phyloP scores from a whole-genome alignment of 1,140 invertebrate genomes.

The Hylaeus volcanicus region DNA sequence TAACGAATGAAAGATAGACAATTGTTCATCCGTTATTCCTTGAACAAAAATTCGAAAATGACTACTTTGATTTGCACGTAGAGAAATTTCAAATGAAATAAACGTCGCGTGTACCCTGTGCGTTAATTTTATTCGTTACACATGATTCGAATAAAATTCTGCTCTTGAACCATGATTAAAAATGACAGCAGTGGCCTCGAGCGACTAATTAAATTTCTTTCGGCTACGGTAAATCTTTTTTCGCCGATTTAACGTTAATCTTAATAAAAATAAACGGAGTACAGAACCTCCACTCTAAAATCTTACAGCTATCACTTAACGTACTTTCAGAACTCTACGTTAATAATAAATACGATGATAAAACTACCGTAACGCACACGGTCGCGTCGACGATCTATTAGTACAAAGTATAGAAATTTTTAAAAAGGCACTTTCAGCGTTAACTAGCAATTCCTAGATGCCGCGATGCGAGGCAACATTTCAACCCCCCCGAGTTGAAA shows the following conservation, averaged over 20 bases:
- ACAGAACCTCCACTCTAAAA: background rate
- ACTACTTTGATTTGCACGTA: too few species aligned
- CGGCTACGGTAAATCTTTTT: background rate
- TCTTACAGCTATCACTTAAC: constrained; percentile 3
- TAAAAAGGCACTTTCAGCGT: background rate
- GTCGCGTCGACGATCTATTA: background rate
- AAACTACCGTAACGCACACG: constrained; percentile 3
- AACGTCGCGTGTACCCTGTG: too few species aligned
- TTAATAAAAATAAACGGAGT: constrained; percentile 13
- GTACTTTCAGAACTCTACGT: background rate
- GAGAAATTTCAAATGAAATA: too few species aligned
- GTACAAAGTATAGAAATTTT: constrained; percentile 1
- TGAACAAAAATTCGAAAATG: too few species aligned
- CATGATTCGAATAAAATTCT: too few species aligned
- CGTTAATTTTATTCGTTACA: too few species aligned
- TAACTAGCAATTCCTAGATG: background rate
- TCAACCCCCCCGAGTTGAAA: background rate
- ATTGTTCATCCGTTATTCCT: too few species aligned
- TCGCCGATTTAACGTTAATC: background rate
- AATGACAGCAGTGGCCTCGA: too few species aligned
- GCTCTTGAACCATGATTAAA: too few species aligned
- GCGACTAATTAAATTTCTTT: too few species aligned
- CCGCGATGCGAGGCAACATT: too few species aligned
- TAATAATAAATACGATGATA: constrained; percentile 36
- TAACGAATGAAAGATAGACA: too few species aligned